phyloP scores from a whole-genome alignment of 2,888 invertebrate species.

The Scrobipalpa atriplicella region DNA sequence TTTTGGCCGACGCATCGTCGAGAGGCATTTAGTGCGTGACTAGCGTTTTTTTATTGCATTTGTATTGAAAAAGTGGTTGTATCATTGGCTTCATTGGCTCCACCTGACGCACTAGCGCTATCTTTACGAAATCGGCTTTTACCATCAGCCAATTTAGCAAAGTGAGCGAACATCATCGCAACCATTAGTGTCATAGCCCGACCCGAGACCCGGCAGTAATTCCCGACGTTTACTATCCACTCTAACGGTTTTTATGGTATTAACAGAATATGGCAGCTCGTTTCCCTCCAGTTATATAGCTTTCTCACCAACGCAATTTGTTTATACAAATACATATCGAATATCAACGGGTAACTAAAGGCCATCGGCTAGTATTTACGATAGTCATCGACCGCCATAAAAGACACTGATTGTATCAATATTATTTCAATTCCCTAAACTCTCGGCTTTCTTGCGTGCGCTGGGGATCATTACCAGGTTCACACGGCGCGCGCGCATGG shows the following conservation, averaged over 20 bases:
- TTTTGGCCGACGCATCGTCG: constrained; percentile 66
- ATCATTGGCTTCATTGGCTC: constrained; percentile 44
- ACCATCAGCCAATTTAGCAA: constrained; percentile 59
- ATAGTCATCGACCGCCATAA: constrained; percentile 50
- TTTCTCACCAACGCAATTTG: constrained; percentile 43
- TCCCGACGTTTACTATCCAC: constrained; percentile 52
- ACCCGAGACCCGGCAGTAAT: constrained; percentile 52
- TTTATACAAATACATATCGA: constrained; percentile 46
- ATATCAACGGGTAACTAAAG: constrained; percentile 49
- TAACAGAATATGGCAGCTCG: constrained; percentile 55
- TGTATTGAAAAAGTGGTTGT: constrained; percentile 72
- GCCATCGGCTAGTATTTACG: constrained; percentile 53
- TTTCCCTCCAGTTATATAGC: constrained; percentile 55
- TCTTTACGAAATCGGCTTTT: constrained; percentile 28
- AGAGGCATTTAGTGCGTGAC: constrained; percentile 79
- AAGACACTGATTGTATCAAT: constrained; percentile 60
- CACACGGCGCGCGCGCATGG: constrained; percentile 60
- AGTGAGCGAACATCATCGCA: constrained; percentile 44
- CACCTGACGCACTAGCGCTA: constrained; percentile 59
- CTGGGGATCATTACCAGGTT: constrained; percentile 60
- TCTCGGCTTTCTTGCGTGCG: constrained; percentile 54
- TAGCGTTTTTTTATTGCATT: constrained; percentile 76
- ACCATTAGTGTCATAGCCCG: constrained; percentile 61
- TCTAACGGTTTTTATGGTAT: constrained; percentile 53
- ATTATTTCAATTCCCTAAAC: constrained; percentile 61